Evolutionary conservation across 2,113 vertebrate genomes (phyloP).

Genomic region (Rhizomys pruinosus): DNA sequence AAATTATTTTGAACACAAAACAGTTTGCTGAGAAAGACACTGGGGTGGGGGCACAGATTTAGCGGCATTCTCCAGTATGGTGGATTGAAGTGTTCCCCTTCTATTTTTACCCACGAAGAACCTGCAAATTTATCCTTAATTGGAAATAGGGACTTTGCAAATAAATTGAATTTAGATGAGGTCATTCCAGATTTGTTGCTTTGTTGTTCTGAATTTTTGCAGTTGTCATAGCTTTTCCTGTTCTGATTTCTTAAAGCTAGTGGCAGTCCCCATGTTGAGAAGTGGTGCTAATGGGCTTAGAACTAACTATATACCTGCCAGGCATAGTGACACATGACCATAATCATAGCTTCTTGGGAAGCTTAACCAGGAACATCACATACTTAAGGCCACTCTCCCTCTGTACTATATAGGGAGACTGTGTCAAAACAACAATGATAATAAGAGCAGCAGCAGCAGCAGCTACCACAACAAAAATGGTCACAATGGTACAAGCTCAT

Average conservation of each 20-base stretch:
- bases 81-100: neutral
- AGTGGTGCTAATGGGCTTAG: neutral
- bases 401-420: neutral
- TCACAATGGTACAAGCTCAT: neutral
- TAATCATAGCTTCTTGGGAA: neutral
- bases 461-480: too few species aligned
- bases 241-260: slow-evolving; percentile 18
- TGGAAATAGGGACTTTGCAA: slow-evolving; percentile 30
- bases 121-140: slow-evolving; percentile 29
- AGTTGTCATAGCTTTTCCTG: slow-evolving; percentile 51
- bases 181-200: neutral
- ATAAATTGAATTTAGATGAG: slow-evolving; percentile 11
- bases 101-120: neutral
- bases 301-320: neutral
- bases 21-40: slow-evolving; percentile 7
- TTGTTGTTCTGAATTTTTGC: slow-evolving; percentile 8
- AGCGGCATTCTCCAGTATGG: neutral
- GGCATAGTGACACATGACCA: neutral
- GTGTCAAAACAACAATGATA: neutral
- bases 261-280: neutral
- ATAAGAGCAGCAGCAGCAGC: too few species aligned
- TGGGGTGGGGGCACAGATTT: neutral
- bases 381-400: neutral
- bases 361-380: neutral
- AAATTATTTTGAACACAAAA: neutral